phyloP scores from a whole-genome alignment of 2,888 invertebrate genomes.

The Helleia helle region DNA sequence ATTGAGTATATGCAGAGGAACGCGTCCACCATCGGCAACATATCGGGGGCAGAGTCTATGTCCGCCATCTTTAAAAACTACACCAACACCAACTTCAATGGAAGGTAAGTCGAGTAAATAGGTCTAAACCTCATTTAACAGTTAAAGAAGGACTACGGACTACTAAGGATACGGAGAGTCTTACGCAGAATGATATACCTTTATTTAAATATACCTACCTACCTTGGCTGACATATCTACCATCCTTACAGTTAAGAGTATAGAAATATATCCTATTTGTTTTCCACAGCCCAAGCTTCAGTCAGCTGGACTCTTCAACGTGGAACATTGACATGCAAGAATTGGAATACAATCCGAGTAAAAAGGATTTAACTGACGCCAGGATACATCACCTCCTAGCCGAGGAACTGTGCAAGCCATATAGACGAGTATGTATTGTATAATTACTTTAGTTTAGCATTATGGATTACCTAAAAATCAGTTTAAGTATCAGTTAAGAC shows the following conservation, averaged over 20 bases:
- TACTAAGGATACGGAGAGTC: no score
- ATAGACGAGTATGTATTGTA: constrained; percentile 84
- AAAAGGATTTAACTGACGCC: constrained; percentile 94
- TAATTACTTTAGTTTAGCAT: no score
- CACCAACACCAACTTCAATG: constrained; percentile 86
- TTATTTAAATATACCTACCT: no score
- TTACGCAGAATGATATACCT: no score
- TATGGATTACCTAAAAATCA: no score
- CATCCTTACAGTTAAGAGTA: no score
- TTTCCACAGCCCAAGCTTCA: constrained; percentile 82
- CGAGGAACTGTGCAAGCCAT: constrained; percentile 91
- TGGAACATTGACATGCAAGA: constrained; percentile 96
- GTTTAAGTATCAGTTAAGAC: no score
- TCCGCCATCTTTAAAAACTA: constrained; percentile 93
- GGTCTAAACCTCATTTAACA: neutral
- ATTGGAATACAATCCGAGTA: constrained; percentile 92
- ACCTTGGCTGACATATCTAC: no score
- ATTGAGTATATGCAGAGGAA: constrained; percentile 92
- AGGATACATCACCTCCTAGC: constrained; percentile 93
- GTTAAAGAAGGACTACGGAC: no score
- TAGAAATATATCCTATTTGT: neutral
- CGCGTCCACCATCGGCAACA: constrained; percentile 89
- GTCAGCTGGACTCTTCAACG: constrained; percentile 87
- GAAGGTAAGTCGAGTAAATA: constrained; percentile 76
- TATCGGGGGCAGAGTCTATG: constrained; percentile 92